These are phyloP conservation scores for Epirrhoe alternata DNA, from an alignment of 2,888 invertebrate species.

Conservation along the genomic window DNA sequence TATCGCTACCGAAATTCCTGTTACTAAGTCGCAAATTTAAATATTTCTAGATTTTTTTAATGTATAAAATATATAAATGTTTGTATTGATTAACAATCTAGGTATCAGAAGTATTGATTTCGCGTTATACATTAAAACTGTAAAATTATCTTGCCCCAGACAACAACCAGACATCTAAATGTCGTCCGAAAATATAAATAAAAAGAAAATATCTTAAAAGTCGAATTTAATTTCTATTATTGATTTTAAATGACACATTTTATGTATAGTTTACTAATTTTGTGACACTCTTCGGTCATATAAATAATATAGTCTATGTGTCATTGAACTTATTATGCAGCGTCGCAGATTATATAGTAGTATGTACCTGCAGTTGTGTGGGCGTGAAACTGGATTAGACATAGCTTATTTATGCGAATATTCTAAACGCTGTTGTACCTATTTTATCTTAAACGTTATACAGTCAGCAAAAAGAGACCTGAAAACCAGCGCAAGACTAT, in stretches of 20 bases:
- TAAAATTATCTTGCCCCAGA: conserved; percentile 27
- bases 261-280: conserved; percentile 44
- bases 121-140: conserved; percentile 19
- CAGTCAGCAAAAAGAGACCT: not conserved
- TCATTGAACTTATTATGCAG: conserved; percentile 30
- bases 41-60: conserved; percentile 7
- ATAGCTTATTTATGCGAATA: conserved; percentile 28
- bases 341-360: conserved; percentile 4
- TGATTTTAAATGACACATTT: conserved; percentile 44
- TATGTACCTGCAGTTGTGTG: conserved; percentile 22
- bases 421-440: conserved; percentile 21
- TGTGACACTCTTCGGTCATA: conserved; percentile 36
- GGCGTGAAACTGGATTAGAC: conserved; percentile 16
- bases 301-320: conserved; percentile 35
- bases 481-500: no score
- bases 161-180: conserved; percentile 28
- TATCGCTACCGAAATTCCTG: conserved; percentile 33
- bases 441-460: not conserved
- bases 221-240: conserved; percentile 40
- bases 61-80: not conserved
- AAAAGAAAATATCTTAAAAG: conserved; percentile 13
- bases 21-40: conserved; percentile 17
- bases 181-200: conserved; percentile 19
- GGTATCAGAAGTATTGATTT: conserved; percentile 18
- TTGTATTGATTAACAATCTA: conserved; percentile 6